Evolutionary conservation across 1,140 invertebrate species (phyloP), one percentile per base, ranked within the genome.

Genomic region (Drosophila repleta): DNA sequence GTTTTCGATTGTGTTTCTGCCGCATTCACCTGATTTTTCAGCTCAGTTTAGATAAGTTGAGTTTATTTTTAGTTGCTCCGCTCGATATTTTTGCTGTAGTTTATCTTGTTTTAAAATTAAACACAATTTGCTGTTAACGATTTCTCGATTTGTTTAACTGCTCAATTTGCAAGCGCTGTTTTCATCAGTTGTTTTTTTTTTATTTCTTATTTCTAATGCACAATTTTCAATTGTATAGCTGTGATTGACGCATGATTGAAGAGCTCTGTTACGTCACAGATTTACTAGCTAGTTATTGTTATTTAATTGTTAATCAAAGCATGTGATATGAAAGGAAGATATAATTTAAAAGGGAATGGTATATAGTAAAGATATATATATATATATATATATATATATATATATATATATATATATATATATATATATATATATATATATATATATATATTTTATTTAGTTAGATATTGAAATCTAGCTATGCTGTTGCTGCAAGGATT

Each of bases 101-200:
- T 85, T 82, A 85, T 88, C 82, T 71, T 82, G 66, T 88, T 77
- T 81, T 81, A 87, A 87, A 87, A 77, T 77, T 87, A 87, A 87
- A 70, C 81, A 81, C 81, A 80, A 67, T 74, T 70, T 35, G 52
- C 41, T 48, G 35, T 56, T 48, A 11, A 35, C 20, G 29, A 52
- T 29, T 62, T 29, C 39, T 61, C 17, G 56, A 55, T 0, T 8
- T 29, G 6, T 68, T 35, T 35, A 35, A 35, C 32, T 10, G 32
- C 3, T 3, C 2, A 61, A 73, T 73, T 73, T 68, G 29, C 48
- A 46, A 68, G 43, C 70, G 55, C 56, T 67, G 63, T 67, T 67
- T 72, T 61, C n/a, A n/a, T n/a, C n/a, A n/a, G n/a, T n/a, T n/a
- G n/a, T n/a, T n/a, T n/a, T n/a, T n/a, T n/a, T n/a, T n/a, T n/a